phyloP scores from a whole-genome alignment of 2,113 vertebrate genomes.

The pig (Sus scrofa) region T2T-Sscrofa CM000824.6:169467001-169467500 shows the following conservation, averaged over 20 bases:
- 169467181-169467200: conserved; percentile 43
- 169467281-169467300: too few relatives aligned
- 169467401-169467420: too few relatives aligned
- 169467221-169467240: too few relatives aligned
- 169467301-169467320: too few relatives aligned
- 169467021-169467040: background rate
- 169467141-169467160: background rate
- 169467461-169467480: background rate
- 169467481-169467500: background rate
- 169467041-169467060: conserved; percentile 46
- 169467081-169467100: background rate
- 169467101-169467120: background rate
- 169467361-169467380: too few relatives aligned
- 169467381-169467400: too few relatives aligned
- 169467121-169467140: background rate
- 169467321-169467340: too few relatives aligned
- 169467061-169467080: conserved; percentile 3
- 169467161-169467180: conserved; percentile 37
- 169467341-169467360: too few relatives aligned
- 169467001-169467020: background rate
- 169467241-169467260: too few relatives aligned
- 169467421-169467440: too few relatives aligned
- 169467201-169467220: too few relatives aligned
- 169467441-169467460: background rate
- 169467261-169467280: too few relatives aligned